phyloP scores from a whole-genome alignment of 2,797 vertebrate species.

The Naso thynnoides region DNA sequence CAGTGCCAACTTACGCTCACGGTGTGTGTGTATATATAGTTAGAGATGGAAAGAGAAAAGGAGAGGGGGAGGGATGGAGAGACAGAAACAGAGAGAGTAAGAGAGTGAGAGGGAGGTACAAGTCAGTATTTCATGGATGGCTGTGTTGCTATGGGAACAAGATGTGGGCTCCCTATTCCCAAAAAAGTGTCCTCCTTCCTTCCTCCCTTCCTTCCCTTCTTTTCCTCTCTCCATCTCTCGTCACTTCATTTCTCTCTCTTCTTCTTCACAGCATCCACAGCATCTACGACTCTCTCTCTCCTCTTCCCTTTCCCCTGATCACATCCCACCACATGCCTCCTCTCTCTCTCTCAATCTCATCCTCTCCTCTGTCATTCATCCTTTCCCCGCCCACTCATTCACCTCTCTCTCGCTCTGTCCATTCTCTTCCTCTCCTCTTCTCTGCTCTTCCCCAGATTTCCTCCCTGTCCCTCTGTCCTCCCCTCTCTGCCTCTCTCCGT shows the following conservation, averaged over 20 bases:
- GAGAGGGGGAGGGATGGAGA: slow-evolving; percentile 74
- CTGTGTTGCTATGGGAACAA: slow-evolving; percentile 91
- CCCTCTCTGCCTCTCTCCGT: slow-evolving; percentile 60
- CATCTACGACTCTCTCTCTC: slow-evolving; percentile 59
- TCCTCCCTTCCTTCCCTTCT: slow-evolving; percentile 68
- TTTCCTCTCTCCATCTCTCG: slow-evolving; percentile 66
- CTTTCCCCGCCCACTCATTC: slow-evolving; percentile 60
- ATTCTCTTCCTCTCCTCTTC: slow-evolving; percentile 37
- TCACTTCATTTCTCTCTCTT: slow-evolving; percentile 70
- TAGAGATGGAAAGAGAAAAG: slow-evolving; percentile 65
- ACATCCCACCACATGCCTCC: slow-evolving; percentile 68
- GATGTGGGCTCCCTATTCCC: slow-evolving; percentile 86
- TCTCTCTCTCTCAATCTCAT: slow-evolving; percentile 45
- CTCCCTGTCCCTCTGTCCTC: slow-evolving; percentile 43
- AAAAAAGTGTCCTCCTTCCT: slow-evolving; percentile 86
- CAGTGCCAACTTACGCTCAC: slow-evolving; percentile 69
- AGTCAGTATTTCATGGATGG: slow-evolving; percentile 87
- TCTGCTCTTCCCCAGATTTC: slow-evolving; percentile 43
- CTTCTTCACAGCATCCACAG: slow-evolving; percentile 55
- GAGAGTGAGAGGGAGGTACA: slow-evolving; percentile 80
- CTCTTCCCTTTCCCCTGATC: slow-evolving; percentile 58
- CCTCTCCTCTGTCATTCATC: slow-evolving; percentile 51
- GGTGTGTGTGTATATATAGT: slow-evolving; percentile 67
- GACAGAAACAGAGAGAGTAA: slow-evolving; percentile 73
- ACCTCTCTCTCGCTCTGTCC: slow-evolving; percentile 48